These are phyloP conservation scores for Halcyon malimbica DNA, from an alignment of 2,113 vertebrate genomes.

Conservation along the genomic window DNA sequence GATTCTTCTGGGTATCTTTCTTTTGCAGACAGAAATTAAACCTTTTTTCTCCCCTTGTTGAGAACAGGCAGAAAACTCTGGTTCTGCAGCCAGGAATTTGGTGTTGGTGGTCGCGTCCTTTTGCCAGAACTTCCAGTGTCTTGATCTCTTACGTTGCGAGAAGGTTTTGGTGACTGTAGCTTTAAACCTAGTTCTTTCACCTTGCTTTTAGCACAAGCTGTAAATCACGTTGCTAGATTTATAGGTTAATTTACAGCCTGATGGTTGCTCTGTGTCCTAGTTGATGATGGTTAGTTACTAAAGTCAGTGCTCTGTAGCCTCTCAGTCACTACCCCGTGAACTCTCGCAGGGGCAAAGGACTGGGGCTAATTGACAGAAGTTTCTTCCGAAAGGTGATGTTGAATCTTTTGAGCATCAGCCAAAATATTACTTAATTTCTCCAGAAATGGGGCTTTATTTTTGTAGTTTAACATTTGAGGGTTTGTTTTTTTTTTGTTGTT, in stretches of 20 bases:
- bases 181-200: not conserved
- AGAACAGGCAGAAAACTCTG: not conserved
- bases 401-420: not conserved
- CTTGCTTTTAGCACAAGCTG: not conserved
- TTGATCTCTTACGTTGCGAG: not conserved
- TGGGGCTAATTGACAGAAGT: not conserved
- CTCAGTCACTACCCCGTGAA: not conserved
- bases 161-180: not conserved
- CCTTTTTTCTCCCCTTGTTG: not conserved
- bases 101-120: fast-evolving
- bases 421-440: constrained; percentile 42
- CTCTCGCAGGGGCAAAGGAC: not conserved
- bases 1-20: not conserved
- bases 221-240: not conserved
- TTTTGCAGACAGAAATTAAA: not conserved
- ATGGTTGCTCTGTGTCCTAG: not conserved
- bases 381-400: not conserved
- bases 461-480: not conserved
- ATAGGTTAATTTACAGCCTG: not conserved
- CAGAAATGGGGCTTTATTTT: constrained; percentile 18
- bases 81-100: not conserved
- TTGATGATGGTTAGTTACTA: not conserved
- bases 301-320: not conserved
- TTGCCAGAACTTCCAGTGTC: not conserved
- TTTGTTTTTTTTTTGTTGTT: too few relatives aligned